These are phyloP conservation scores for Ammodytes dubius DNA, from an alignment of 2,113 vertebrate species.

Conservation along the genomic window DNA sequence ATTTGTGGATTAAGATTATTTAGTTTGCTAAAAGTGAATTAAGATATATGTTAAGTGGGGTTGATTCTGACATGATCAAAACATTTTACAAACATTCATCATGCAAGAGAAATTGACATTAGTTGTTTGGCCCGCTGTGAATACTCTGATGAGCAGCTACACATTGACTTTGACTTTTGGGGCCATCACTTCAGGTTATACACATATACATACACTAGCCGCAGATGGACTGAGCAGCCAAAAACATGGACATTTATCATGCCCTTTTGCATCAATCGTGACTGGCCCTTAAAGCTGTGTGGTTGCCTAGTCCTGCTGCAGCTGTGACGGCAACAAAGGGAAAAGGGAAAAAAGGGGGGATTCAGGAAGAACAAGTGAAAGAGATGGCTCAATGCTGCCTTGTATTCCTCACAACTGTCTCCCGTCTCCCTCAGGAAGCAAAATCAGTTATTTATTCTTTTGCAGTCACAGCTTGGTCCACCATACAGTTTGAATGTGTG, in stretches of 20 bases:
- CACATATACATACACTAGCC: neutral
- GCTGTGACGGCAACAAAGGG: conserved; percentile 58
- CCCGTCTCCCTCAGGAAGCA: conserved; percentile 22
- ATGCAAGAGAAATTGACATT: neutral
- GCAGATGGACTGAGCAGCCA: conserved; percentile 26
- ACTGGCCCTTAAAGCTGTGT: conserved; percentile 20
- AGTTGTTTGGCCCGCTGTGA: neutral
- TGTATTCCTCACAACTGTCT: conserved; percentile 49
- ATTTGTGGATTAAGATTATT: neutral
- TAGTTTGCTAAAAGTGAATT: neutral
- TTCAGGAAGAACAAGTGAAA: conserved; percentile 48
- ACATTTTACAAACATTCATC: neutral
- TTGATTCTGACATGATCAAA: neutral
- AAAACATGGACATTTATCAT: conserved; percentile 11
- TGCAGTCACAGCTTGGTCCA: neutral
- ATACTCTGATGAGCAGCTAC: neutral
- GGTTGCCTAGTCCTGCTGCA: conserved; percentile 47
- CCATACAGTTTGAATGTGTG: neutral
- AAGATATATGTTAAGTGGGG: too few relatives aligned
- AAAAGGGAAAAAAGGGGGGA: conserved; percentile 27
- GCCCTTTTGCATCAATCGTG: conserved; percentile 10
- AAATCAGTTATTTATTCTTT: conserved; percentile 40
- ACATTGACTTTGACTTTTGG: conserved; percentile 3
- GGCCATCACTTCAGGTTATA: neutral
- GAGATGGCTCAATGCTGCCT: conserved; percentile 59